Conservation (phyloP, 2,113 vertebrate species). For the Heptranchias perlo region DNA sequence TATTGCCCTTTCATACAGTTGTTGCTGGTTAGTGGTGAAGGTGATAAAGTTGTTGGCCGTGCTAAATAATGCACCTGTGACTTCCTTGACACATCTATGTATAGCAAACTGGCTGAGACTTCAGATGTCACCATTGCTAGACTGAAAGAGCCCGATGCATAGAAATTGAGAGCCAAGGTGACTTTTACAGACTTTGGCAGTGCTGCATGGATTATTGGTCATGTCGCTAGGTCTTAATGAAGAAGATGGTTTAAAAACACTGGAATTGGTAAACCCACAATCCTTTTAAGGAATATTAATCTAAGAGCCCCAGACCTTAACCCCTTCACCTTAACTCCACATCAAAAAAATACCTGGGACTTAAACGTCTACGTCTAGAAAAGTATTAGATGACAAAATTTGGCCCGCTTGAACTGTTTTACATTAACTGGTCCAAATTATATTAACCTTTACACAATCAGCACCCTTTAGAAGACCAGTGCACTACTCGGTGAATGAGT, state of each 20-base stretch:
- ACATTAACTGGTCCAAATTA: too few species aligned
- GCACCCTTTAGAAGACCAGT: too few species aligned
- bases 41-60: not conserved
- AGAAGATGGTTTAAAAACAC: not conserved
- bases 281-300: not conserved
- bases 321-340: too few species aligned
- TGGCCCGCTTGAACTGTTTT: too few species aligned
- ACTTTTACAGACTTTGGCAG: not conserved
- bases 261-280: not conserved
- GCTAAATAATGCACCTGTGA: not conserved
- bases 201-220: not conserved
- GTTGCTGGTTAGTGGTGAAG: not conserved
- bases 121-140: not conserved
- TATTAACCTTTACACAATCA: too few species aligned
- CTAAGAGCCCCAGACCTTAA: not conserved
- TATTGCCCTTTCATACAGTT: not conserved
- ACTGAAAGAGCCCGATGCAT: not conserved
- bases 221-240: not conserved
- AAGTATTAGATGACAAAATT: too few species aligned
- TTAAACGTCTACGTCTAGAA: too few species aligned
- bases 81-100: not conserved
- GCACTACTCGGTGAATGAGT: too few species aligned
- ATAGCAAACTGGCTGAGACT: not conserved
- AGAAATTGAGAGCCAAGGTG: not conserved
- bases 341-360: too few species aligned